Percentiles rank a stretch among this genome's conserved stretches.
These are phyloP conservation scores for Simalia tracyae DNA, from an alignment of 2,797 vertebrate genomes.

Conservation along the genomic window DNA sequence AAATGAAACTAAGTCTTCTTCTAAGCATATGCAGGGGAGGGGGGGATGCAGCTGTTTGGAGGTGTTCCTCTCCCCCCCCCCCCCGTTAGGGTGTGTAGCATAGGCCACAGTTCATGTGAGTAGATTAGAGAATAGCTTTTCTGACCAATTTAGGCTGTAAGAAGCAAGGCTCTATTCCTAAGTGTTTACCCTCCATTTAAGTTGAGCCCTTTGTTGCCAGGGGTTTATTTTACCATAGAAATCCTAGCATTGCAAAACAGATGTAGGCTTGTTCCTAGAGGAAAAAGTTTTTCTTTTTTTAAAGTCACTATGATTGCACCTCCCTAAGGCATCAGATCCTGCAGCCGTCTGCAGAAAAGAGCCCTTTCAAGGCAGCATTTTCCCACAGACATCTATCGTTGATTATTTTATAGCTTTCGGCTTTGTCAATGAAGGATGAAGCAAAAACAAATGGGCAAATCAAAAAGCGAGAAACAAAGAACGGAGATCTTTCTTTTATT, in stretches of 20 bases:
- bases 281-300: constrained; percentile 40
- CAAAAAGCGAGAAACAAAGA: constrained; percentile 54
- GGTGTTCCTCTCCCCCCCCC: neutral
- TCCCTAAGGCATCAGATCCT: constrained; percentile 59
- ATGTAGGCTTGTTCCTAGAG: constrained; percentile 75
- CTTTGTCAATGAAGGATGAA: constrained; percentile 51
- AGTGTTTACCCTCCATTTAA: constrained; percentile 63
- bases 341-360: constrained; percentile 58
- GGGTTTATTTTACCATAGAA: constrained; percentile 73
- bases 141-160: constrained; percentile 68
- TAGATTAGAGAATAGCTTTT: constrained; percentile 50
- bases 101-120: constrained; percentile 62
- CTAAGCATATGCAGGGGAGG: constrained; percentile 38
- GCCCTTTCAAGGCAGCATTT: constrained; percentile 67
- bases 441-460: constrained; percentile 61
- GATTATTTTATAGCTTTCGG: constrained; percentile 47
- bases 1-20: constrained; percentile 11
- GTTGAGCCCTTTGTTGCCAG: constrained; percentile 70
- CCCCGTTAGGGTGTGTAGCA: constrained; percentile 35
- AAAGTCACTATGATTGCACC: constrained; percentile 49
- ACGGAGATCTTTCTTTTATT: constrained; percentile 44
- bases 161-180: constrained; percentile 66
- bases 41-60: constrained; percentile 64
- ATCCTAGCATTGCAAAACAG: constrained; percentile 73
- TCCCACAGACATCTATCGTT: constrained; percentile 56